Base-by-base conservation (phyloP, 2,113 vertebrate species). In the Copsychus sechellarum region DNA sequence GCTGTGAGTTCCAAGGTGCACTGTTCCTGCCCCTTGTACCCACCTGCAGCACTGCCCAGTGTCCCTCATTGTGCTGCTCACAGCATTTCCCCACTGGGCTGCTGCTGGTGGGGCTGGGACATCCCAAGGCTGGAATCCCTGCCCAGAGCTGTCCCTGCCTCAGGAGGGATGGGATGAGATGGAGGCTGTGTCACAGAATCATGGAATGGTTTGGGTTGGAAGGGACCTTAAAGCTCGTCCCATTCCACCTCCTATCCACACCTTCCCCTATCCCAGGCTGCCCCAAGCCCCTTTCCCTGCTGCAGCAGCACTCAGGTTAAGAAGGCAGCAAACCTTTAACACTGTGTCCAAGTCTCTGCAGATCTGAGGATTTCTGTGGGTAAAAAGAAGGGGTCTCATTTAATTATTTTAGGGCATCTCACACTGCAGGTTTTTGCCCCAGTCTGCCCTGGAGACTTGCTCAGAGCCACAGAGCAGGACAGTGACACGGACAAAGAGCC, bases 401-500 rank as follows among this genome's bases (percentile, higher is more conserved):
- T 45, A 12, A 34, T 77, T 67, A 18, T 48, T 65, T 45, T 7
- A 42, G 53, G 45, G 9, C 16, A 76, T 53, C 66, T 12, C 62
- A 54, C 19, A 19, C 12, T 25, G 31, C 28, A 64, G 15, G 24
- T 16, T 70, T 87, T 56, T 84, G n/a, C 13, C 24, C 22, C 38
- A 31, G 18, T 48, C 40, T 61, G 60, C 28, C 12, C 65, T 57
- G 28, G 23, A 34, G 17, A 21, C 31, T 51, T 36, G 25, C n/a
- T 77, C 56, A 43, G 57, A 71, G 43, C 33, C 76, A 54, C 23
- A 29, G 20, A 82, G 36, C 57, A 40, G 34, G 38, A 23, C 70
- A 70, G 14, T 8, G 76, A 28, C 28, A 3, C 0, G 6, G 31
- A 60, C 19, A 53, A 26, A 56, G 1, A 18, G 26, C 5, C 4